Percentiles rank a stretch among this genome's conserved stretches.
phyloP scores from a whole-genome alignment of 2,888 invertebrate genomes.

The Acheta domesticus region DNA sequence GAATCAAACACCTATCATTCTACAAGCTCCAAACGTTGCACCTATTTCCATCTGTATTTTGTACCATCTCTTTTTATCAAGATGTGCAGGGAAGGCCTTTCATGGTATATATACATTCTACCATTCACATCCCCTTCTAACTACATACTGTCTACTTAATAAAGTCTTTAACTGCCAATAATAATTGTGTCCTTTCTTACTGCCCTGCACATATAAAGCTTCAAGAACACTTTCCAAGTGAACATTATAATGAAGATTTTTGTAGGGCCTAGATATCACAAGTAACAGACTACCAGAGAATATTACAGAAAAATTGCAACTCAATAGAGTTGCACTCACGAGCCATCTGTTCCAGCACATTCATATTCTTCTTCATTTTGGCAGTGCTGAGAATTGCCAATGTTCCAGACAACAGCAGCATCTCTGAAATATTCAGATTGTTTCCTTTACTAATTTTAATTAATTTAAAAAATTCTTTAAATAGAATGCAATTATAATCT shows the following conservation, averaged over 20 bases:
- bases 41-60: neutral
- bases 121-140: neutral
- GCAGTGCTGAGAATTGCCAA: neutral
- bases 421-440: neutral
- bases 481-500: neutral
- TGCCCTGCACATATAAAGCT: neutral
- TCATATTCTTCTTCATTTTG: neutral
- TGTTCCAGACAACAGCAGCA: neutral
- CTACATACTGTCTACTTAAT: too few relatives aligned
- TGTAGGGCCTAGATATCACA: neutral
- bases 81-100: too few relatives aligned
- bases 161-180: too few relatives aligned
- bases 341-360: neutral
- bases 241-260: neutral
- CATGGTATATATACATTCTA: too few relatives aligned
- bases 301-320: neutral
- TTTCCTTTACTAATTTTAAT: too few relatives aligned
- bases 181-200: too few relatives aligned
- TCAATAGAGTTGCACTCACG: neutral
- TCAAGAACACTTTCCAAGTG: neutral
- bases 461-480: too few relatives aligned
- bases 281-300: neutral
- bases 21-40: neutral
- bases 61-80: neutral
- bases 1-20: neutral